These are phyloP conservation scores for Globicephala melas DNA, from an alignment of 2,113 vertebrate species.

Conservation along the genomic window DNA sequence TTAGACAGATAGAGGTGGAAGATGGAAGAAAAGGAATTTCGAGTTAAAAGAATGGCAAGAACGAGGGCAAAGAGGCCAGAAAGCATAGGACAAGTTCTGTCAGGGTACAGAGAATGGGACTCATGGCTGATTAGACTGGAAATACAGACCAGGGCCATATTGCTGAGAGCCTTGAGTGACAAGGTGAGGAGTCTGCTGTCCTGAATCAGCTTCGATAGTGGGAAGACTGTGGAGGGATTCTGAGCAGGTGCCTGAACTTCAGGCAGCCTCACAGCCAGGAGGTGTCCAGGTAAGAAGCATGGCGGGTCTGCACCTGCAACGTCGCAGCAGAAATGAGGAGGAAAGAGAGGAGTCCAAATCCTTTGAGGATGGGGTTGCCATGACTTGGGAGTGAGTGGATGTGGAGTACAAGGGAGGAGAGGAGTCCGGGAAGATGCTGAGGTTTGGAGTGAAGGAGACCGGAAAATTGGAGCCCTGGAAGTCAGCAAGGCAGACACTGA, in stretches of 20 bases:
- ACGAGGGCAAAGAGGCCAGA: background rate
- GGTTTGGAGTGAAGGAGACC: background rate
- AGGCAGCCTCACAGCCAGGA: background rate
- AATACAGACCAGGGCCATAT: no score
- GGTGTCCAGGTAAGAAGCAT: no score
- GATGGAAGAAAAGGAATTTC: background rate
- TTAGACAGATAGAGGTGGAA: background rate
- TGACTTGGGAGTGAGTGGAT: background rate
- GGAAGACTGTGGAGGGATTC: background rate
- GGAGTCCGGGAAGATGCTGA: background rate
- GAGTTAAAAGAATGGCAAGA: background rate
- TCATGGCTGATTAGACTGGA: background rate
- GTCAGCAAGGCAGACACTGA: background rate
- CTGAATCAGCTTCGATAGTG: rapidly evolving
- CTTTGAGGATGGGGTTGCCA: background rate
- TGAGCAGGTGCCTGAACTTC: background rate
- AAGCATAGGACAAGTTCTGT: background rate
- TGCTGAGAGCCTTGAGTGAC: background rate
- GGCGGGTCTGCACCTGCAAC: background rate
- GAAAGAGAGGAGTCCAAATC: background rate
- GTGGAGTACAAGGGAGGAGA: background rate
- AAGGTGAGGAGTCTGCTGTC: background rate
- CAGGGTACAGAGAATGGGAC: background rate
- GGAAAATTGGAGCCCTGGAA: background rate
- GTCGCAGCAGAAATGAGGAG: background rate